A percentile compares a stretch with the other conserved stretches of the same genome.
Evolutionary conservation across 2,113 vertebrate species (phyloP).

Genomic region (Empidonax traillii): DNA sequence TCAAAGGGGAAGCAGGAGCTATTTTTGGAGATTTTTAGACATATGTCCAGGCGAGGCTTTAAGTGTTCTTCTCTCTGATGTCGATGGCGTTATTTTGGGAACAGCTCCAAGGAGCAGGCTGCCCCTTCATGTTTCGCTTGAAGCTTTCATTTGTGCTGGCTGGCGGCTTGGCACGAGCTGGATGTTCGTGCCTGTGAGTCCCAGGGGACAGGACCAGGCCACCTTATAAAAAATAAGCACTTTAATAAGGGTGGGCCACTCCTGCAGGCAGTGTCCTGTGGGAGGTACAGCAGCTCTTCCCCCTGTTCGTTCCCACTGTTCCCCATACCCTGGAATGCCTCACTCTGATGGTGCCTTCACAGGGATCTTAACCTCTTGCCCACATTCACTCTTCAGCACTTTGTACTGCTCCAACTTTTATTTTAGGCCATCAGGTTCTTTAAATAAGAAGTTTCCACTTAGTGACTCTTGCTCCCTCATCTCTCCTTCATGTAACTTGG

Average conservation of each 20-base stretch:
- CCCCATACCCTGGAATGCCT: background rate
- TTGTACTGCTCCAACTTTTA: background rate
- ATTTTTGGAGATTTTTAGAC: constrained; percentile 55
- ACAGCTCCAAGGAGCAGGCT: background rate
- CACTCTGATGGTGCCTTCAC: background rate
- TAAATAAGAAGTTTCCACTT: background rate
- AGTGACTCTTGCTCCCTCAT: background rate
- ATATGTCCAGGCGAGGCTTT: constrained; percentile 14
- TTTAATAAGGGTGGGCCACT: background rate
- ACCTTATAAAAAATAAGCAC: background rate
- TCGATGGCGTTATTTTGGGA: background rate
- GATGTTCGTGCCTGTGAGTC: rapidly evolving
- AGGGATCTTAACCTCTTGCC: background rate
- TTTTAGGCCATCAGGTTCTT: background rate
- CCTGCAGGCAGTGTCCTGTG: background rate
- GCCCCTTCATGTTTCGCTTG: background rate
- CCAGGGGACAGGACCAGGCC: background rate
- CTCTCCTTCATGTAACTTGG: background rate
- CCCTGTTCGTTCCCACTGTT: background rate
- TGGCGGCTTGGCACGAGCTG: background rate
- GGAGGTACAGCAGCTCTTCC: background rate
- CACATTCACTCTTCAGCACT: background rate
- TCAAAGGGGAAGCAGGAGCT: constrained; percentile 50
- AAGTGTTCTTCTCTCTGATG: background rate
- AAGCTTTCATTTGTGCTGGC: background rate